These are phyloP conservation scores for Taphrorychus bicolor DNA, from an alignment of 2,888 invertebrate species.

Conservation along the genomic window DNA sequence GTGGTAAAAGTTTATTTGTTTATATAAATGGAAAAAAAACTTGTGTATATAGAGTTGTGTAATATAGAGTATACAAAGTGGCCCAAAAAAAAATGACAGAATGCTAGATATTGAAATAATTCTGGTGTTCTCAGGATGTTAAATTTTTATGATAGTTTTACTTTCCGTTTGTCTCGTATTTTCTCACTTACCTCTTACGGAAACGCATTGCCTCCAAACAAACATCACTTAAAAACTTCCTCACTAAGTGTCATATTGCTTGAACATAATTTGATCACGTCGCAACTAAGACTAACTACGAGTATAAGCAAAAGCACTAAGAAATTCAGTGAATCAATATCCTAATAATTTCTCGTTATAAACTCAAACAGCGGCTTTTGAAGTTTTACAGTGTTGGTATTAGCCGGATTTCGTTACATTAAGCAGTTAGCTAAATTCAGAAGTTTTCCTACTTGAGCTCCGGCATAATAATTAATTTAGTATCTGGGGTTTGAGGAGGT, in stretches of 20 bases:
- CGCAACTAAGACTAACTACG: neutral
- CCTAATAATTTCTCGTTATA: neutral
- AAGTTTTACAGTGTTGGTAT: neutral
- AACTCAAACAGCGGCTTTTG: neutral
- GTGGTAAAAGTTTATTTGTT: too few species aligned
- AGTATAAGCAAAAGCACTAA: too few species aligned
- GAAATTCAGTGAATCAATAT: conserved; percentile 1
- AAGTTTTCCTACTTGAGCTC: neutral
- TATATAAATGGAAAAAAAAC: too few species aligned
- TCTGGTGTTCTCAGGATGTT: too few species aligned
- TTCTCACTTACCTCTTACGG: neutral
- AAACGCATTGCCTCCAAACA: conserved; percentile 58
- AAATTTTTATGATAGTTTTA: too few species aligned
- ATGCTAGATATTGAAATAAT: too few species aligned
- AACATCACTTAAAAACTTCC: conserved; percentile 47
- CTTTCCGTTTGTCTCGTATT: neutral
- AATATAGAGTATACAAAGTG: too few species aligned
- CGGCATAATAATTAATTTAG: neutral
- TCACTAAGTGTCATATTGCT: neutral
- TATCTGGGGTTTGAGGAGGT: neutral
- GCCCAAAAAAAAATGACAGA: too few species aligned
- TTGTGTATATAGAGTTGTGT: too few species aligned
- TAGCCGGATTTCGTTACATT: neutral
- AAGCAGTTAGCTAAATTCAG: neutral
- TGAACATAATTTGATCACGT: neutral